These are phyloP conservation scores for Alectoris magna DNA, from an alignment of 2,797 vertebrate species.

Conservation along the genomic window DNA sequence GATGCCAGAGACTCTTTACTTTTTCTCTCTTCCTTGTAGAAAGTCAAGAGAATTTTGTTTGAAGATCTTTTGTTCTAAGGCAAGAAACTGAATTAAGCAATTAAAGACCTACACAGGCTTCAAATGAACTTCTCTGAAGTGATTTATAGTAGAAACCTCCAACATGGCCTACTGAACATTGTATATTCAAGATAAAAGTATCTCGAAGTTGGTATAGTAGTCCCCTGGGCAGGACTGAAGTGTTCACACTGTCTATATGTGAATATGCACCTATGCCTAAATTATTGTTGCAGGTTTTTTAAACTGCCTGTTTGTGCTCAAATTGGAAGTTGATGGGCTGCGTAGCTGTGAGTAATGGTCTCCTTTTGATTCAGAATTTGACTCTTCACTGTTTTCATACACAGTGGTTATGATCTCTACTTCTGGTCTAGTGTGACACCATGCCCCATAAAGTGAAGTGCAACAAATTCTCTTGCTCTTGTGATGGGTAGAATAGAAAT, in stretches of 20 bases:
- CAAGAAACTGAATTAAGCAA: constrained; percentile 30
- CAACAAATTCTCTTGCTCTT: not conserved
- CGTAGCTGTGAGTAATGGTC: not conserved
- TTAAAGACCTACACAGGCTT: not conserved
- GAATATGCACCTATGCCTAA: not conserved
- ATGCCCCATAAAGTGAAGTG: not conserved
- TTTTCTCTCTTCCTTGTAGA: not conserved
- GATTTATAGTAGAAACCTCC: not conserved
- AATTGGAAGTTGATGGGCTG: not conserved
- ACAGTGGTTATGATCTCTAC: not conserved
- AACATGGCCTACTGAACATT: not conserved
- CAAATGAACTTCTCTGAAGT: not conserved
- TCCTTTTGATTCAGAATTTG: not conserved
- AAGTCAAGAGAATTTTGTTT: not conserved
- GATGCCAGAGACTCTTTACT: not conserved
- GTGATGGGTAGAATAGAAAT: not conserved
- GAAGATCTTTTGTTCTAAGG: not conserved
- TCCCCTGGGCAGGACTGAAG: not conserved
- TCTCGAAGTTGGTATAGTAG: not conserved
- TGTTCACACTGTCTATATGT: not conserved
- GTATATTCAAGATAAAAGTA: not conserved
- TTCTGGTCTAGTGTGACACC: not conserved
- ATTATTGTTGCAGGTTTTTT: not conserved
- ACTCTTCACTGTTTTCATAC: not conserved
- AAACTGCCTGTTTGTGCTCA: not conserved